phyloP scores from a whole-genome alignment of 2,888 invertebrate species.

The Thecocarcelia acutangulata region DNA sequence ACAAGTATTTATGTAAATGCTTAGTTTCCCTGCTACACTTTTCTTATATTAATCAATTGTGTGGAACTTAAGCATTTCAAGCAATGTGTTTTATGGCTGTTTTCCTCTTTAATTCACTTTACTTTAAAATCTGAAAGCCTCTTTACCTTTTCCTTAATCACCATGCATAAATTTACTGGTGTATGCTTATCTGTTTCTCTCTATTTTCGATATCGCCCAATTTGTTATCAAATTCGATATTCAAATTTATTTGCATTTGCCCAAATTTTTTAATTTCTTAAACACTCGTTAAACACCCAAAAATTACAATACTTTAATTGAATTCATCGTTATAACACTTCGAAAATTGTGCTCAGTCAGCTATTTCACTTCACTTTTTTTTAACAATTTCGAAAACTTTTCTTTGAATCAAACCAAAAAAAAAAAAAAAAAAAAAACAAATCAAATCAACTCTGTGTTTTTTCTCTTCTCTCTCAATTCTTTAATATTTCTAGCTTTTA shows the following conservation, averaged over 20 bases:
- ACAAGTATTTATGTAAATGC: no score
- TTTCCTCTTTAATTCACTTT: no score
- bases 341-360: conserved; percentile 36
- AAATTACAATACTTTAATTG: not conserved
- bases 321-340: conserved; percentile 6
- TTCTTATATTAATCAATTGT: no score
- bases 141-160: no score
- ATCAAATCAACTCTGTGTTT: conserved; percentile 67
- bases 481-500: conserved; percentile 89
- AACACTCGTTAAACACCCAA: not conserved
- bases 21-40: no score
- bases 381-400: conserved; percentile 40
- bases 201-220: no score
- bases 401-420: conserved; percentile 53
- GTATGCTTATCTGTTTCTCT: no score
- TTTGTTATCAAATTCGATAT: no score
- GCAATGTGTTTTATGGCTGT: no score
- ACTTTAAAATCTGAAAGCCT: no score
- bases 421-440: conserved; percentile 45
- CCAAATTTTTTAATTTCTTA: not conserved
- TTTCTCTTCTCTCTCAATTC: conserved; percentile 72
- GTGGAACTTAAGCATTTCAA: no score
- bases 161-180: no score
- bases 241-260: conserved; percentile 3
- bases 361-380: not conserved